Percentiles rank a stretch among this genome's conserved stretches.
These are phyloP conservation scores for Drosophila parvula DNA, from an alignment of 1,140 invertebrate genomes.

Conservation along the genomic window DNA sequence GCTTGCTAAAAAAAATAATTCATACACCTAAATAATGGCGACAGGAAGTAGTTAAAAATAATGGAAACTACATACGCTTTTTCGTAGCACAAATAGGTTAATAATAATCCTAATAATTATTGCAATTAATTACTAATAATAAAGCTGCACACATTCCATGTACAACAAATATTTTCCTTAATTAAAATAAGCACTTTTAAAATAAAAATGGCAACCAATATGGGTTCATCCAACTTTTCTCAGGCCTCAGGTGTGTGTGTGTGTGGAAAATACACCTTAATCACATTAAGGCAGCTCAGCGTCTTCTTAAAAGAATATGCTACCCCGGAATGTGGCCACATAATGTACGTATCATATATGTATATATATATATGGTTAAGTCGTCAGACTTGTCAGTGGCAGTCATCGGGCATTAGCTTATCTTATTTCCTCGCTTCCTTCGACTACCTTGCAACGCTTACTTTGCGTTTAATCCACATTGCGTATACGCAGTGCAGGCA, in stretches of 20 bases:
- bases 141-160: too few species aligned
- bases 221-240: constrained; percentile 1
- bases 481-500: constrained; percentile 32
- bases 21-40: background rate
- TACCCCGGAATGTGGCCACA: constrained; percentile 1
- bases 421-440: constrained; percentile 17
- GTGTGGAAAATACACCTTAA: constrained; percentile 16
- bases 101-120: background rate
- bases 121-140: background rate
- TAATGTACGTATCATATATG: background rate
- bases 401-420: constrained; percentile 40
- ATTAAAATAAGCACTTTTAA: too few species aligned
- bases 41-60: background rate
- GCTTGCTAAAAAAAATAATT: constrained; percentile 2
- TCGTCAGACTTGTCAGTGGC: constrained; percentile 50
- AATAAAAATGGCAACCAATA: too few species aligned
- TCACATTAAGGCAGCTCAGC: constrained; percentile 28
- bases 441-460: constrained; percentile 2
- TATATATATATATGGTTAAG: constrained; percentile 20
- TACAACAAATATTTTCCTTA: too few species aligned
- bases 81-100: background rate
- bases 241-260: constrained; percentile 4
- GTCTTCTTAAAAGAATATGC: constrained; percentile 22
- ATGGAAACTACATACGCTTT: background rate
- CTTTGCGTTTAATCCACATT: constrained; percentile 4